phyloP scores from a whole-genome alignment of 1,140 invertebrate genomes.

The Mycetomoellerius zeteki region DNA sequence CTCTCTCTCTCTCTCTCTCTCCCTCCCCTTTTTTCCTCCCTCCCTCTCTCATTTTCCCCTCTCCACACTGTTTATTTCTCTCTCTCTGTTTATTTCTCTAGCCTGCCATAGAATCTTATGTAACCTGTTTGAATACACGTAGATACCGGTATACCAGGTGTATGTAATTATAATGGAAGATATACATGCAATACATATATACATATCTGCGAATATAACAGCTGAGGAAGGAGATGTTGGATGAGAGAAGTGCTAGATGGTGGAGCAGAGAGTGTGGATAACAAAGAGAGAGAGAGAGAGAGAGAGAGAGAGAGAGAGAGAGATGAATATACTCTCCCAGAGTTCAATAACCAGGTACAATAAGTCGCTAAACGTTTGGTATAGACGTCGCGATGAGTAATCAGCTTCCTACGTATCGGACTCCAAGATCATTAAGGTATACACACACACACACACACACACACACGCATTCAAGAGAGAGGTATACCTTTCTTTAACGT shows the following conservation, averaged over 20 bases:
- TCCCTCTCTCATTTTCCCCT: too few relatives aligned
- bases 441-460: slow-evolving; percentile 37
- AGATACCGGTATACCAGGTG: slow-evolving; percentile 53
- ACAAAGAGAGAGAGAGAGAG: neutral
- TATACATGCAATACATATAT: too few relatives aligned
- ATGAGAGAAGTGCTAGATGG: neutral
- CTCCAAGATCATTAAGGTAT: slow-evolving; percentile 65
- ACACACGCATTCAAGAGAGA: neutral
- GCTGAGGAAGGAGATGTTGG: neutral
- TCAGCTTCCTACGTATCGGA: slow-evolving; percentile 73
- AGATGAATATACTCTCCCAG: slow-evolving; percentile 63
- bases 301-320: neutral
- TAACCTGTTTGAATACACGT: slow-evolving; percentile 72
- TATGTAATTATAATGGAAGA: slow-evolving; percentile 73
- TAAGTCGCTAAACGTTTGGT: slow-evolving; percentile 72
- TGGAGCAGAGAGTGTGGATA: neutral
- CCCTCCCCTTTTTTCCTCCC: neutral
- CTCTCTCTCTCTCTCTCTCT: slow-evolving; percentile 1
- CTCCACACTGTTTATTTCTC: too few relatives aligned
- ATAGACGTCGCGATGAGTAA: slow-evolving; percentile 76
- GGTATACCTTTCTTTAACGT: neutral
- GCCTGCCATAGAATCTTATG: slow-evolving; percentile 44
- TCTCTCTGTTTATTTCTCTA: slow-evolving; percentile 11
- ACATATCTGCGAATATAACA: slow-evolving; percentile 52
- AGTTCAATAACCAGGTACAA: slow-evolving; percentile 79